Percentiles rank a stretch among this genome's conserved stretches.
phyloP scores from a whole-genome alignment of 2,113 vertebrate genomes.

The Eulemur rufifrons region DNA sequence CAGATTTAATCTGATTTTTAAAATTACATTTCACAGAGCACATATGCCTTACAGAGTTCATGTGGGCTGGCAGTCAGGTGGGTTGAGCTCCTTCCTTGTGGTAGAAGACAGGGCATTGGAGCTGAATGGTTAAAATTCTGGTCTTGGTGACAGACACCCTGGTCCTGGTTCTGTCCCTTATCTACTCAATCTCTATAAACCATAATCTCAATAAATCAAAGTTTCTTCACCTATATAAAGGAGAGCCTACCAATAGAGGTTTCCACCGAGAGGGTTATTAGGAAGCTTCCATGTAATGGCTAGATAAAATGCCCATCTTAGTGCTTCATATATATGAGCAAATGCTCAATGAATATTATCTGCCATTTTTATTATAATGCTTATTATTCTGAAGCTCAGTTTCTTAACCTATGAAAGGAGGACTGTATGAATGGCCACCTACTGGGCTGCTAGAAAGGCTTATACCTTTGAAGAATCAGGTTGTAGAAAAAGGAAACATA shows the following conservation, averaged over 20 bases:
- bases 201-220: not conserved
- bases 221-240: not conserved
- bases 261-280: not conserved
- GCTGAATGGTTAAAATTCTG: not conserved
- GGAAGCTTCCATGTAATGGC: not conserved
- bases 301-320: not conserved
- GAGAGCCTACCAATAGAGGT: not conserved
- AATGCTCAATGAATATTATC: not conserved
- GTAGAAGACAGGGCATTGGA: not conserved
- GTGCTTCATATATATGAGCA: not conserved
- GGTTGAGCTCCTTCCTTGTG: not conserved
- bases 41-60: not conserved
- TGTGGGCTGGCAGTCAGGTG: not conserved
- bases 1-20: constrained; percentile 1
- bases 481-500: not conserved
- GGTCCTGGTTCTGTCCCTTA: not conserved
- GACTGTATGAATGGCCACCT: not conserved
- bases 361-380: not conserved
- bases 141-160: not conserved
- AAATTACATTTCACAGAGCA: not conserved
- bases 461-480: not conserved
- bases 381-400: not conserved
- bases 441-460: not conserved
- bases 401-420: not conserved
- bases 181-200: not conserved